These are phyloP conservation scores for Psococerastis gibbosa DNA, from an alignment of 2,888 invertebrate genomes.

Conservation along the genomic window DNA sequence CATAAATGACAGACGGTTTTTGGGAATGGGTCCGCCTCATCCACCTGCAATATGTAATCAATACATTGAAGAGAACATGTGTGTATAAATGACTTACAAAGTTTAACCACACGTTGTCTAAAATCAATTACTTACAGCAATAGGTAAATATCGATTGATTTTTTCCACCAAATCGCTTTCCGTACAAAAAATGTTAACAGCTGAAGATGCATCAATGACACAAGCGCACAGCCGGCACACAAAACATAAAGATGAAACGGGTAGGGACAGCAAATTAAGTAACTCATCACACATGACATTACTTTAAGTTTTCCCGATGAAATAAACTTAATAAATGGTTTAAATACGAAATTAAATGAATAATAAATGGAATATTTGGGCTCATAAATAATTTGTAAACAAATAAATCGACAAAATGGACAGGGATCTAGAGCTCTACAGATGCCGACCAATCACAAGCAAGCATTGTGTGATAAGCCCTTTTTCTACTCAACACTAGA, in stretches of 20 bases:
- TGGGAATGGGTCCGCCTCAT: slow-evolving; percentile 6
- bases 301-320: no score
- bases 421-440: no score
- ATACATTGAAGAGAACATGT: not conserved
- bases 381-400: no score
- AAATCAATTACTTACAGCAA: not conserved
- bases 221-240: slow-evolving; percentile 2
- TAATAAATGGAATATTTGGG: no score
- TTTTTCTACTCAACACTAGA: no score
- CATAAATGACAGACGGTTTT: slow-evolving; percentile 5
- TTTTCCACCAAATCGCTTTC: not conserved
- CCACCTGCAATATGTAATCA: no score
- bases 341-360: no score
- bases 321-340: no score
- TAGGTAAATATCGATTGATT: slow-evolving; percentile 3
- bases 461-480: no score
- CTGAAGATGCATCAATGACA: slow-evolving; percentile 4
- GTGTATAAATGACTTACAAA: not conserved
- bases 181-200: not conserved
- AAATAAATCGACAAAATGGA: no score
- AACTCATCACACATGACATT: not conserved
- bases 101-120: not conserved
- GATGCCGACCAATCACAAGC: no score
- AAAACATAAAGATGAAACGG: not conserved
- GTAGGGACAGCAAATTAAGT: not conserved